Base-by-base conservation (phyloP, 2,888 invertebrate genomes). In the Allacma fusca region DNA sequence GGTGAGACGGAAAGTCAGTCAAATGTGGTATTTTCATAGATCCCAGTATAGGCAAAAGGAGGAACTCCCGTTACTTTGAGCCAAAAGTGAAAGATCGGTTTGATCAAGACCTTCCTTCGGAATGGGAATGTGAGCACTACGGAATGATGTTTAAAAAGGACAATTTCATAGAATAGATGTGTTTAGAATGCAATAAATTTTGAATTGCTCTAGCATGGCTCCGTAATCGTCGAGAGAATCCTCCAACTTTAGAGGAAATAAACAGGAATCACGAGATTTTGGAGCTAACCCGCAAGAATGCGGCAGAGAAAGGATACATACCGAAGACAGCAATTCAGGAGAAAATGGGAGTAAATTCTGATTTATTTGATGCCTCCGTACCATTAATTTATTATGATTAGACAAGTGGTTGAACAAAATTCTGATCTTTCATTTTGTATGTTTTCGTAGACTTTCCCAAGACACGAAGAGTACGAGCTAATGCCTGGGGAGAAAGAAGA, bases 161-260 rank as follows among this genome's bases (percentile, higher is more conserved):
- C n/a, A n/a, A n/a, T n/a, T n/a, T n/a, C n/a, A n/a, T n/a, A n/a
- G n/a, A n/a, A n/a, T n/a, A n/a, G n/a, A n/a, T n/a, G n/a, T n/a
- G n/a, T n/a, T n/a, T n/a, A n/a, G n/a, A n/a, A n/a, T n/a, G n/a
- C n/a, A n/a, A n/a, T n/a, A n/a, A n/a, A n/a, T n/a, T n/a, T n/a
- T n/a, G n/a, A n/a, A n/a, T 43, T 71, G 68, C 73, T 71, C 2
- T 69, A 85, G 89, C 95, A 9, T 96, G 95, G 95, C 87, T 96
- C 68, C 88, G 95, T 82, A 89, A 90, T 82, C 87, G 92, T 83
- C 89, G 91, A 83, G 85, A 84, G 1, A 89, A 90, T 0, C 91
- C 94, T 64, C 95, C 95, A 0, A 89, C 91, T 0, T 90, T 89
- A 79, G 92, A 92, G 80, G 95, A 95, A 87, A 88, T 95, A 12